Conservation (phyloP, 35 echinoderm and acorn worm genomes). For the Hemicentrotus pulcherrimus region DNA sequence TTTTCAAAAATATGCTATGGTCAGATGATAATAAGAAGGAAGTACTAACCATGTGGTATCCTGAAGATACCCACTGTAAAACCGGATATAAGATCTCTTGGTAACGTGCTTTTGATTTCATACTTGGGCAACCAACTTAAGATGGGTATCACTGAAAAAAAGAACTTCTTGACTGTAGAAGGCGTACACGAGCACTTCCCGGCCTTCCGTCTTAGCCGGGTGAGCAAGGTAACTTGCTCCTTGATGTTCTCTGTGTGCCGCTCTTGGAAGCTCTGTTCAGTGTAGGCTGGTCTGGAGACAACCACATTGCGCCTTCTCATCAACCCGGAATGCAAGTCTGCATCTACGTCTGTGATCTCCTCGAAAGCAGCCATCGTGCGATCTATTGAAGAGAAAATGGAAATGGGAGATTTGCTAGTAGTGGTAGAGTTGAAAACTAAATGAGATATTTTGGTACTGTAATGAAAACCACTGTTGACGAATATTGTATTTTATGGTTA, state of each 20-base stretch:
- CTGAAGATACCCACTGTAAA: conserved; percentile 76
- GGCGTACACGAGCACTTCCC: conserved; percentile 16
- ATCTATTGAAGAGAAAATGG: neutral
- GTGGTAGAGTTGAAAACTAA: too few relatives aligned
- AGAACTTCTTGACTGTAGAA: conserved; percentile 3
- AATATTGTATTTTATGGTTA: too few relatives aligned
- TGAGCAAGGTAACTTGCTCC: neutral
- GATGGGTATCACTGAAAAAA: conserved; percentile 57
- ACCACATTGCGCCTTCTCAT: neutral
- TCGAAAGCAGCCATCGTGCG: conserved; percentile 54
- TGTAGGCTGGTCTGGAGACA: conserved; percentile 61
- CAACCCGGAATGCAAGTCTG: neutral
- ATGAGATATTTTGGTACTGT: too few relatives aligned
- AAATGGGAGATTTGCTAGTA: neutral
- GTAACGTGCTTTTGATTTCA: conserved; percentile 41
- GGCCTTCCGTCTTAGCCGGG: neutral
- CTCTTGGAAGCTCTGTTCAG: conserved; percentile 46
- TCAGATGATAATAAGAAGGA: too few relatives aligned
- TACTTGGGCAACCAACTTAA: conserved; percentile 76
- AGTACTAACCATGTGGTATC: conserved; percentile 74
- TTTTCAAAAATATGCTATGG: too few relatives aligned
- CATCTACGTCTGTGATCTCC: conserved; percentile 45
- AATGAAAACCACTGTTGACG: too few relatives aligned
- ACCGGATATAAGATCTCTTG: conserved; percentile 58
- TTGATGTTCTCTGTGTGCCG: conserved; percentile 45